Base-by-base conservation (phyloP, 2,888 invertebrate species). In the Sphaerophoria taeniata region DNA sequence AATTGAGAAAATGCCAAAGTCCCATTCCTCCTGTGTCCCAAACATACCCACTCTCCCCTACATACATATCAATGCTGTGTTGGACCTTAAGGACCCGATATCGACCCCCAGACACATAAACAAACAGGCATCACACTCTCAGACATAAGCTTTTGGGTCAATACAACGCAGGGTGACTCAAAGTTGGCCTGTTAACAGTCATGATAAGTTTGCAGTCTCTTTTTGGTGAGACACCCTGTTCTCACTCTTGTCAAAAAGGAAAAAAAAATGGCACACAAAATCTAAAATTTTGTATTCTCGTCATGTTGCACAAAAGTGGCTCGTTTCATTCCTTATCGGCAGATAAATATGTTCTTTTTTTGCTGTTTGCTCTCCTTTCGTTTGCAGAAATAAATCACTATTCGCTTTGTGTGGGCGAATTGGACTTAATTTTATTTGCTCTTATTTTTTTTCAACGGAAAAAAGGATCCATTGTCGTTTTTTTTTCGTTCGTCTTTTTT, bases 381-480 rank as follows among this genome's bases (percentile, higher is more conserved):
- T 70, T 79, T 75, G 65, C 53, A 45, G 16, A 70, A 79, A 84
- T 84, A 84, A 84, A 84, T 84, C 83, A 84, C 79, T 79, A 79
- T 74, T 78, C 71, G 79, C 33, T 74, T 65, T 55, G 51, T 49
- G 16, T 49, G 16, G 58, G 55, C 43, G 74, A 58, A 63, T 65
- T 51, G 83, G 74, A 71, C 74, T 74, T 79, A 79, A 84, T 84
- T 79, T 79, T 84, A 74, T 84, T 84, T 79, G 74, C 74, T 71
- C 39, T 55, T 58, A 45, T 31, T 55, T 55, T 14, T 31, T 24
- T 31, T 60, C 7, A 7, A 45, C n/a, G n/a, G 12, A 65, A 65
- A 14, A 67, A 51, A 39, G 24, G 49, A 51, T 24, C 16, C 36
- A 16, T 16, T 3, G n/a, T n/a, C n/a, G 39, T 39, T 36, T n/a